Evolutionary conservation across 1,140 invertebrate genomes (phyloP).

Genomic region (Ips typographus): DNA sequence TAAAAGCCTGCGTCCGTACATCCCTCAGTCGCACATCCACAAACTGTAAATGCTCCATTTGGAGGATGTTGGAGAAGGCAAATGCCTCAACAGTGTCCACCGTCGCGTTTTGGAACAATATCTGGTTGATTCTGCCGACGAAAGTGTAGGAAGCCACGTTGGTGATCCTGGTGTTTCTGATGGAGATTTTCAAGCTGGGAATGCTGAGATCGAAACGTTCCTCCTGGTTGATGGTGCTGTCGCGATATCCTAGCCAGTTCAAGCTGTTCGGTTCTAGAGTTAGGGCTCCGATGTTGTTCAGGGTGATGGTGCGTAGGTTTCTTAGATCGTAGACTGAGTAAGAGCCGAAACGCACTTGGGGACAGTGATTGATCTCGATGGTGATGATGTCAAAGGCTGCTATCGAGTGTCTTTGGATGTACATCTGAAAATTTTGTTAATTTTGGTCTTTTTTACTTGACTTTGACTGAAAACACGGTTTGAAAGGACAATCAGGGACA

Average conservation of each 20-base stretch:
- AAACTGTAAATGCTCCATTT: constrained; percentile 58
- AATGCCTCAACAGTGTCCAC: constrained; percentile 67
- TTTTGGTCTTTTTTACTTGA: not conserved
- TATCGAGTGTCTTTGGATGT: constrained; percentile 43
- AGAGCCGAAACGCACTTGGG: constrained; percentile 41
- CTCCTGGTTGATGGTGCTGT: constrained; percentile 34
- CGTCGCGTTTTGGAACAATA: constrained; percentile 62
- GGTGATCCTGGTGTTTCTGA: constrained; percentile 36
- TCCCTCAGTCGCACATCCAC: constrained; percentile 58
- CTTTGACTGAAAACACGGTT: not conserved
- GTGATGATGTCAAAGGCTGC: constrained; percentile 38
- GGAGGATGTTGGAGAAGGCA: constrained; percentile 69
- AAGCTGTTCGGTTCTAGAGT: constrained; percentile 43
- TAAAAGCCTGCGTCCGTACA: constrained; percentile 73
- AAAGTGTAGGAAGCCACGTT: constrained; percentile 56
- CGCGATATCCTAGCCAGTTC: constrained; percentile 45
- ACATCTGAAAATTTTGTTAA: constrained; percentile 42
- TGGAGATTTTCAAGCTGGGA: constrained; percentile 44
- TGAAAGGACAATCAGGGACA: too few species aligned
- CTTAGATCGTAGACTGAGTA: constrained; percentile 43
- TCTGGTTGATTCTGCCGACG: constrained; percentile 67
- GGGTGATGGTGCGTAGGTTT: constrained; percentile 42
- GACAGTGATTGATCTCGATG: constrained; percentile 45
- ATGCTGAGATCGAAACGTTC: constrained; percentile 40
- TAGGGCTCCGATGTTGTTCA: constrained; percentile 42